Base-by-base conservation (phyloP, 2,888 invertebrate species). In the Volucella bombylans region DNA sequence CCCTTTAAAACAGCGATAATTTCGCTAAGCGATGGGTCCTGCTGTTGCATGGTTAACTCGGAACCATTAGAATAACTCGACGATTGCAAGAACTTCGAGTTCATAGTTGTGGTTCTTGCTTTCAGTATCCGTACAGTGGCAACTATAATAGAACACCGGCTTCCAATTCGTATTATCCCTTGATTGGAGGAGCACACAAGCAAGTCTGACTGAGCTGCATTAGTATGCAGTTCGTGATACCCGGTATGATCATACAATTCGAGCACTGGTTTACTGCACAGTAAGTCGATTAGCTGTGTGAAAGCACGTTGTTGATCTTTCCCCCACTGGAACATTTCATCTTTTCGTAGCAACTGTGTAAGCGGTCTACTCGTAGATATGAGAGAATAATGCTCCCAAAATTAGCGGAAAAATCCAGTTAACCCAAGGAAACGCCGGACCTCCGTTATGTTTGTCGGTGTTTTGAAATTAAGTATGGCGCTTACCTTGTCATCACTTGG, bases 61-160 rank as follows among this genome's bases (percentile, higher is more conserved):
- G 39, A 87, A 86, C 11, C 78, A 62, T 23, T 72, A 54, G 23
- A 59, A 11, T 39, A 79, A n/a, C 11, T 82, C 68, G 8, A 69
- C 76, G 15, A 69, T 52, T 11, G 74, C 69, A 4, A 82, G 41
- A n/a, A 67, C 71, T 15, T 82, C 76, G 2, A 77, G 61, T n/a
- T 72, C 41, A 18, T 52, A 62, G 31, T 54, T 72, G 31, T 61
- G 43, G 12, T 8, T 11, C 39, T 52, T 72, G 11, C 43, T 52
- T 55, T 62, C 72, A 14, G 45, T 12, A 4, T 54, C 72, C 4
- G 62, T 23, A 55, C 59, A 15, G 45, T 73, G 47, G 31, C 61
- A 55, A 18, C 77, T 77, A 38, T 52, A 77, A 15, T 68, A 77
- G 11, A 54, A 50, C 2, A 57, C 57, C 8, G 61, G 50, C 23